Conservation (phyloP, 2,113 vertebrate genomes). For the Hippocampus comes region DNA sequence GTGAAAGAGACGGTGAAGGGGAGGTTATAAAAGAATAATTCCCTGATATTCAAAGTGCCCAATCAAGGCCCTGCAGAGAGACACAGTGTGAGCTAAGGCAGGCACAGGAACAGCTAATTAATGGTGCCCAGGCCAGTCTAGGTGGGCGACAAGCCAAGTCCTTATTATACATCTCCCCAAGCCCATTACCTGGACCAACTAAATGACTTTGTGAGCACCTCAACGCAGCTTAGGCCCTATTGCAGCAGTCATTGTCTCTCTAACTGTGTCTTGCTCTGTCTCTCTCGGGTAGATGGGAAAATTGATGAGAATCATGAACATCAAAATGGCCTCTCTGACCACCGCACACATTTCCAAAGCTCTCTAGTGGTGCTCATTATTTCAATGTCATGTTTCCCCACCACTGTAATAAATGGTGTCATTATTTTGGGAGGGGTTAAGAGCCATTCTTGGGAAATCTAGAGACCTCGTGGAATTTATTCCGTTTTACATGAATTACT, state of each 20-base stretch:
- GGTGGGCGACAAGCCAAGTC: conserved; percentile 56
- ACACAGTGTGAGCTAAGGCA: conserved; percentile 16
- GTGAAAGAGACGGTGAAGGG: not conserved
- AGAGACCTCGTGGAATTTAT: not conserved
- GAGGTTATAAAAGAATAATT: conserved; percentile 5
- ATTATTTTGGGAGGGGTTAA: conserved; percentile 46
- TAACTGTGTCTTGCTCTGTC: not conserved
- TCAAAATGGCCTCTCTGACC: conserved; percentile 38
- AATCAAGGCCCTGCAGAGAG: conserved; percentile 13
- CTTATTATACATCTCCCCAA: conserved; percentile 49
- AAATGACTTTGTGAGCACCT: conserved; percentile 60
- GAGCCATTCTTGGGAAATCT: conserved; percentile 12
- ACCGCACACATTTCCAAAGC: conserved; percentile 13
- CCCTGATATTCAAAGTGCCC: conserved; percentile 7
- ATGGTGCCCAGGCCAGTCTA: conserved; percentile 49
- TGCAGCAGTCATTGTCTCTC: not conserved
- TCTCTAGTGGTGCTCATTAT: conserved; percentile 50
- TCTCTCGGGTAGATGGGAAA: conserved; percentile 30
- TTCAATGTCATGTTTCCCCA: conserved; percentile 41
- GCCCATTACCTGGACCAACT: conserved; percentile 51
- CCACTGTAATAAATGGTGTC: conserved; percentile 44
- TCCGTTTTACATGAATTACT: not conserved
- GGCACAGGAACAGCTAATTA: conserved; percentile 54
- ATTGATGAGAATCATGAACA: conserved; percentile 43
- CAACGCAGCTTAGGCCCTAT: conserved; percentile 19